These are phyloP conservation scores for Saccopteryx bilineata DNA, from an alignment of 2,113 vertebrate genomes.

Conservation along the genomic window DNA sequence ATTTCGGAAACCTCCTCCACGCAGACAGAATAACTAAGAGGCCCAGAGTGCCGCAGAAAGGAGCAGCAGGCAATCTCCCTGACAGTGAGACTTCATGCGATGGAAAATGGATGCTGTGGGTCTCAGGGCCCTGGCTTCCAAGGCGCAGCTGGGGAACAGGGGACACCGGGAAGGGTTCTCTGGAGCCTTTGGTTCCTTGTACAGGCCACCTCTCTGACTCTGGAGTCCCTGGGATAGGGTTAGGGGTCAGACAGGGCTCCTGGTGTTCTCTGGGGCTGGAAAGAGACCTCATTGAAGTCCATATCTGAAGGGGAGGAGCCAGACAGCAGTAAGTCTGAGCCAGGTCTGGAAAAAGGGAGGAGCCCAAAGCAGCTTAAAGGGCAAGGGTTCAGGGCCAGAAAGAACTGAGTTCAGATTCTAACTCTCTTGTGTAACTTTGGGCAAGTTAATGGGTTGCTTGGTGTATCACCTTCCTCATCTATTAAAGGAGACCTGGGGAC, in stretches of 20 bases:
- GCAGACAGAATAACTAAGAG: background rate
- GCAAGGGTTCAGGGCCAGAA: background rate
- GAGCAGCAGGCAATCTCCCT: background rate
- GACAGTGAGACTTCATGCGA: background rate
- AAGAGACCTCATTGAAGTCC: background rate
- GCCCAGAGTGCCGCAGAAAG: background rate
- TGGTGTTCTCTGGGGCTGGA: background rate
- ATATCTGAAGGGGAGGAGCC: background rate
- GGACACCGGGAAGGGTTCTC: background rate
- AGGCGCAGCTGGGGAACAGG: accelerated
- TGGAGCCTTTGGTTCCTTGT: background rate
- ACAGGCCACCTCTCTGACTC: background rate
- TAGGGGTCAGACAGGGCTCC: background rate
- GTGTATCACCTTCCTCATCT: background rate
- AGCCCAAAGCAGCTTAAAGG: background rate
- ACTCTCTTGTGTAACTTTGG: background rate
- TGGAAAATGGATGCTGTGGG: accelerated
- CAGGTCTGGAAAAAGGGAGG: background rate
- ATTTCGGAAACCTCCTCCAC: background rate
- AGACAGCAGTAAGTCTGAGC: background rate
- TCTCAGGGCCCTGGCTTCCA: accelerated
- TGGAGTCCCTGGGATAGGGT: background rate
- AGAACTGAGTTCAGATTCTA: background rate
- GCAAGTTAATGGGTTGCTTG: background rate
- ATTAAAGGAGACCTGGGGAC: background rate